These are phyloP conservation scores for Colletes gigas DNA, from an alignment of 1,140 invertebrate genomes.

Conservation along the genomic window DNA sequence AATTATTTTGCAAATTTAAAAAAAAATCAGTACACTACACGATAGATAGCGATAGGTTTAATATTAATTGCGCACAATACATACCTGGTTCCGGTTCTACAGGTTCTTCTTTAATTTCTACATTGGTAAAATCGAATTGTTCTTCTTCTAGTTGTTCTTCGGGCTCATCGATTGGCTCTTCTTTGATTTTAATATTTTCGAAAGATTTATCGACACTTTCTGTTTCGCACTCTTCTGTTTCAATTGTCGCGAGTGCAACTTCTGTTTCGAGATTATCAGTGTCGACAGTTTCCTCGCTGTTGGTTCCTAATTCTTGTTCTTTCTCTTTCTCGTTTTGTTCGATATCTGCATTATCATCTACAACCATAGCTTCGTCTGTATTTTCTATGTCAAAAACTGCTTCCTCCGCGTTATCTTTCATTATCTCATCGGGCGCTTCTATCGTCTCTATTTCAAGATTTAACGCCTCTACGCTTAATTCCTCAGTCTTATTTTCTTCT, in stretches of 20 bases:
- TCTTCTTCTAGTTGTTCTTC: conserved; percentile 52
- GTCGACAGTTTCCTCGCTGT: conserved; percentile 30
- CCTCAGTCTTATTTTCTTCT: conserved; percentile 79
- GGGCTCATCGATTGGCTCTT: conserved; percentile 74
- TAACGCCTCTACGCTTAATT: conserved; percentile 52
- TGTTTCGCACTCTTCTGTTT: conserved; percentile 66
- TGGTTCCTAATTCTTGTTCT: conserved; percentile 78
- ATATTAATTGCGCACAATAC: conserved; percentile 25
- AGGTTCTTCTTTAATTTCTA: conserved; percentile 84
- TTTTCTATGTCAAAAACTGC: conserved; percentile 28
- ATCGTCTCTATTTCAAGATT: conserved; percentile 22
- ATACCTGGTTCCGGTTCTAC: conserved; percentile 83
- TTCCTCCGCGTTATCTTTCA: conserved; percentile 1
- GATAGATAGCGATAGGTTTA: neutral
- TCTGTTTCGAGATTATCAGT: conserved; percentile 36
- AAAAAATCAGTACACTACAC: neutral
- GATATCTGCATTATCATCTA: conserved; percentile 66
- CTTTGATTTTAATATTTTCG: conserved; percentile 83
- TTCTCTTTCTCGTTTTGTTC: conserved; percentile 71
- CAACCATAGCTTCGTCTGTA: conserved; percentile 69
- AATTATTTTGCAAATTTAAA: conserved; percentile 24
- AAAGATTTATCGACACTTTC: conserved; percentile 52
- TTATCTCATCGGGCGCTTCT: conserved; percentile 13
- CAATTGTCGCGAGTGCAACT: conserved; percentile 7
- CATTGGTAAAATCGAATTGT: conserved; percentile 68